phyloP scores from a whole-genome alignment of 2,797 vertebrate genomes.

The Pelochelys cantorii region DNA sequence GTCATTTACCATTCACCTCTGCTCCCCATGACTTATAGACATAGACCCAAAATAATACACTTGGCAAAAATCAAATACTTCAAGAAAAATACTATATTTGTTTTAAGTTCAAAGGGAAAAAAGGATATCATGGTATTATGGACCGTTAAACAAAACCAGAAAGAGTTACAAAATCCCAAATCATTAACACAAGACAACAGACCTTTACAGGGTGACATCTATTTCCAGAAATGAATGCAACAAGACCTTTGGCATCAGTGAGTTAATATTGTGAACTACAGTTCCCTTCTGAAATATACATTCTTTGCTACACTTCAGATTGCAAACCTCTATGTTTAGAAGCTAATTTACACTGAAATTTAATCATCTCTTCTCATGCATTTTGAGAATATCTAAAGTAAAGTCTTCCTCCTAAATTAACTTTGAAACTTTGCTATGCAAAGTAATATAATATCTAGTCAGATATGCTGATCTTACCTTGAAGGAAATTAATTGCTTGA shows the following conservation, averaged over 20 bases:
- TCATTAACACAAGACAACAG: slow-evolving; percentile 69
- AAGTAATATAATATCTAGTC: slow-evolving; percentile 72
- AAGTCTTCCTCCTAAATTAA: slow-evolving; percentile 69
- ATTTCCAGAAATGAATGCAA: slow-evolving; percentile 26
- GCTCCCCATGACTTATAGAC: slow-evolving; percentile 3
- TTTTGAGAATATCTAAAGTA: slow-evolving; percentile 62
- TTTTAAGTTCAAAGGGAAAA: slow-evolving; percentile 70
- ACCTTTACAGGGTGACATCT: slow-evolving; percentile 49
- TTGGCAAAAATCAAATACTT: slow-evolving; percentile 35
- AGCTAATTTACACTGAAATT: slow-evolving; percentile 76
- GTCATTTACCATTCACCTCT: not conserved
- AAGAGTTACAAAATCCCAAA: slow-evolving; percentile 73
- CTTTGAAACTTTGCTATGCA: slow-evolving; percentile 71
- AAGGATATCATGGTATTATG: slow-evolving; percentile 75
- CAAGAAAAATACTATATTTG: slow-evolving; percentile 46
- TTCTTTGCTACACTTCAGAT: slow-evolving; percentile 45
- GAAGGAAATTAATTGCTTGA: slow-evolving; percentile 80
- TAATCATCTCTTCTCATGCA: slow-evolving; percentile 72
- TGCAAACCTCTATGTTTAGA: slow-evolving; percentile 54
- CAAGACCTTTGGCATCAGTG: slow-evolving; percentile 64
- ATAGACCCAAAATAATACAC: not conserved
- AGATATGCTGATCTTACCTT: slow-evolving; percentile 73
- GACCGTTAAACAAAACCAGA: slow-evolving; percentile 75
- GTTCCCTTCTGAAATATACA: slow-evolving; percentile 10
- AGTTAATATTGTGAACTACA: slow-evolving; percentile 65